Evolutionary conservation across 2,888 invertebrate species (phyloP), one percentile per base, ranked within the genome.

Genomic region (Microplitis manilae): DNA sequence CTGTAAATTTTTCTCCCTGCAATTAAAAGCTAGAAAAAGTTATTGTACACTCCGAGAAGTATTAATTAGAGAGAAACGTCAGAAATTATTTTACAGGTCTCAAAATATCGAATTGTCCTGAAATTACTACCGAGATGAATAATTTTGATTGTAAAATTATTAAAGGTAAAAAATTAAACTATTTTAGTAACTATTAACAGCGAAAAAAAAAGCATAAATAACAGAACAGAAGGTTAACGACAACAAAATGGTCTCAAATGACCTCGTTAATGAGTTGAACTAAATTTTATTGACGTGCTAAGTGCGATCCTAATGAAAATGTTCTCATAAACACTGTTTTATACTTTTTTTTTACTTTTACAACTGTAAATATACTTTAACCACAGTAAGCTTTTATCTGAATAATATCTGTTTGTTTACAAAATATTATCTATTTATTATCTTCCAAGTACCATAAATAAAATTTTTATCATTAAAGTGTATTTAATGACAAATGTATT

Each of bases 221-320:
- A 72, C 64, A 38, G 64, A 64, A 73, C 73, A 61, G 73, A 65
- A 65, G 65, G 64, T 73, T 73, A 75, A 69, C 75, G 72, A 75
- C 73, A 75, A 75, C 72, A 75, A 77, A 79, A 17, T 67, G 70
- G 76, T 62, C 65, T 70, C 70, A 60, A 77, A 77, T 75, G 75
- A 73, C 75, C 75, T 73, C 75, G 73, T 69, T 75, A 79, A 72
- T 77, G 79, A 79, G 76, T 76, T 70, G 76, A 79, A 79, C 75
- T 73, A 77, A 64, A 74, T 79, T 79, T 77, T 79, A 77, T 75
- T 77, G 77, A 72, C 75, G 65, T 65, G 73, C 41, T 73, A 73
- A 73, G 40, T 65, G 62, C 71, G 71, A 72, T 72, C 71, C 61
- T 62, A 62, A 8, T 62, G 71, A 72, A n/a, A 72, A 72, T 20